Percentiles rank a stretch among this genome's conserved stretches.
Conservation (phyloP, 2,888 invertebrate genomes). For the Odontocolon sp. region DNA sequence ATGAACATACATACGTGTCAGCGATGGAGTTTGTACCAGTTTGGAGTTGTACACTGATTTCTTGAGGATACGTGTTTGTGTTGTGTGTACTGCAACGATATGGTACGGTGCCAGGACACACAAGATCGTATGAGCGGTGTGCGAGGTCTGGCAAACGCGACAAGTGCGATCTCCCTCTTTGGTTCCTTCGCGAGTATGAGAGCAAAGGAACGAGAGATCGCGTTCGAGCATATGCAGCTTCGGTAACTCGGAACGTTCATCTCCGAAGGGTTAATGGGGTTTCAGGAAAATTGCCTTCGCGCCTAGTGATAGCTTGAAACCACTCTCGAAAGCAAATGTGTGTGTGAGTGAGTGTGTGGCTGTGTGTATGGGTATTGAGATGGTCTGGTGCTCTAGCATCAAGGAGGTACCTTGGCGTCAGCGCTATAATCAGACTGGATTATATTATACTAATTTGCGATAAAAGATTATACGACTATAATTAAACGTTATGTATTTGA, state of each 20-base stretch:
- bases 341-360: neutral
- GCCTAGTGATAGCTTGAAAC: conserved; percentile 67
- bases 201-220: conserved; percentile 15
- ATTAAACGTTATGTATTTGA: conserved; percentile 42
- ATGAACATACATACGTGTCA: neutral
- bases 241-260: conserved; percentile 69
- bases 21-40: conserved; percentile 16
- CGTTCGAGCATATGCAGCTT: conserved; percentile 51
- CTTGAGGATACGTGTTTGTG: neutral
- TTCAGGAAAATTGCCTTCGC: conserved; percentile 76
- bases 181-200: neutral
- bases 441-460: conserved; percentile 57
- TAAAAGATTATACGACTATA: conserved; percentile 56
- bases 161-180: conserved; percentile 67
- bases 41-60: conserved; percentile 34
- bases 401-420: conserved; percentile 21
- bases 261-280: conserved; percentile 76
- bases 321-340: conserved; percentile 49
- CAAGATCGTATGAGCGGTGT: conserved; percentile 32
- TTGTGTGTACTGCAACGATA: conserved; percentile 23
- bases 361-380: neutral
- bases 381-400: conserved; percentile 26
- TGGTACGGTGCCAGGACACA: conserved; percentile 1
- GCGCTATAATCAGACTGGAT: conserved; percentile 52
- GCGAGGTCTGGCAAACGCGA: conserved; percentile 67